These are phyloP conservation scores for Excalfactoria chinensis DNA, from an alignment of 2,113 vertebrate species.

Conservation along the genomic window DNA sequence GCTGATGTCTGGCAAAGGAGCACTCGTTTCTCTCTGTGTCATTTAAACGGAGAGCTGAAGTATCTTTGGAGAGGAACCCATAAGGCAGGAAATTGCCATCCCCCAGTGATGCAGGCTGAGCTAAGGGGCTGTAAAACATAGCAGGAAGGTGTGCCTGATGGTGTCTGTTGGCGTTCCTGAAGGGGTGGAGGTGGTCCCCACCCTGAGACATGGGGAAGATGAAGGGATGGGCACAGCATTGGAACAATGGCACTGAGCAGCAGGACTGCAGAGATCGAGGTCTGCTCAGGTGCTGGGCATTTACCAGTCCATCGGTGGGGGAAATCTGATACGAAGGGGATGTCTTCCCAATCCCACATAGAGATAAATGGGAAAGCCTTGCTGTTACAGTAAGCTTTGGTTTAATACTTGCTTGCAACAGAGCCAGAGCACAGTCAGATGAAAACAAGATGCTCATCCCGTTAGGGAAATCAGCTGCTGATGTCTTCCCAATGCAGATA, in stretches of 20 bases:
- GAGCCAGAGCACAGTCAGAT: neutral
- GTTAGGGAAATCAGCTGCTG: neutral
- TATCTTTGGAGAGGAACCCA: neutral
- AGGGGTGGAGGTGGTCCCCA: neutral
- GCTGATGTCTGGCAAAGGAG: neutral
- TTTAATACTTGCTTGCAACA: neutral
- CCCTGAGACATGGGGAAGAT: accelerated
- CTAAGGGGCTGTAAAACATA: neutral
- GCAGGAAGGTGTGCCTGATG: accelerated
- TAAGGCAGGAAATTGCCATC: neutral
- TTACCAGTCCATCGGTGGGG: too few species aligned
- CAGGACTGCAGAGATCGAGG: neutral
- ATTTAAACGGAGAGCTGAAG: neutral
- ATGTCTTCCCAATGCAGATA: accelerated
- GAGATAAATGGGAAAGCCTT: neutral
- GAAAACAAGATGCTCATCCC: neutral
- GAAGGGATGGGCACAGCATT: neutral
- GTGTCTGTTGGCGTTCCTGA: neutral
- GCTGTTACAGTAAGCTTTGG: neutral
- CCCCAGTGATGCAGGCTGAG: neutral
- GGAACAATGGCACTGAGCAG: neutral
- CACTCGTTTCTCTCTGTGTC: neutral
- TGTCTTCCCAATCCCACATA: neutral
- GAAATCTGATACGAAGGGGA: neutral
- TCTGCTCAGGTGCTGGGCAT: neutral